Percentiles rank a stretch among this genome's conserved stretches.
These are phyloP conservation scores for Papilio xuthus DNA, from an alignment of 1,140 invertebrate genomes.

Conservation along the genomic window DNA sequence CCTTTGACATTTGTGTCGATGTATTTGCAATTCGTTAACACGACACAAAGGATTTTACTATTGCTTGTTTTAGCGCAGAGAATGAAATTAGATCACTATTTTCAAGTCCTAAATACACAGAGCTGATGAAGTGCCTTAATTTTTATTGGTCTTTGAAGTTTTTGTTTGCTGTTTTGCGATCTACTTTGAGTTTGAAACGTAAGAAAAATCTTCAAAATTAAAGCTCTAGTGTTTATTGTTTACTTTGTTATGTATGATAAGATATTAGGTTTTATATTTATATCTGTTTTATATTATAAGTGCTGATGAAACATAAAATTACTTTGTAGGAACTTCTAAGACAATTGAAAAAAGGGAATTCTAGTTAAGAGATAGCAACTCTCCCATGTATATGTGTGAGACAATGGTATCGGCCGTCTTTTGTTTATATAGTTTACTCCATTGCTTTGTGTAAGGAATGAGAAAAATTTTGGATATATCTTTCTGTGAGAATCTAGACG, in stretches of 20 bases:
- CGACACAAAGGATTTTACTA: slow-evolving; percentile 4
- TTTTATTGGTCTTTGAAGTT: neutral
- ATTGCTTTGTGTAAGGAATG: neutral
- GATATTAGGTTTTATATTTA: too few species aligned
- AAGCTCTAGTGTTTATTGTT: too few species aligned
- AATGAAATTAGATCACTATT: slow-evolving; percentile 8
- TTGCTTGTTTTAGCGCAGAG: slow-evolving; percentile 4
- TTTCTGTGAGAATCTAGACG: neutral
- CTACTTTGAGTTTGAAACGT: too few species aligned
- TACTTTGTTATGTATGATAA: too few species aligned
- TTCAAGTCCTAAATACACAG: neutral
- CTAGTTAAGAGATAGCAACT: neutral
- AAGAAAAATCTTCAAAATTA: too few species aligned
- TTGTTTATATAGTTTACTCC: slow-evolving; percentile 6
- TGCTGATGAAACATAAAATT: neutral
- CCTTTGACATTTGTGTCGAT: slow-evolving; percentile 18
- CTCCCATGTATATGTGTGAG: neutral
- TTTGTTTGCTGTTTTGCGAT: too few species aligned
- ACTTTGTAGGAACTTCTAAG: neutral
- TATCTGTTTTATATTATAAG: neutral
- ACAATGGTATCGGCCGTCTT: neutral
- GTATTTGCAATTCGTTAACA: slow-evolving; percentile 20
- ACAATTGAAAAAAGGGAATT: slow-evolving; percentile 24
- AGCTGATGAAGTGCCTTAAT: neutral
- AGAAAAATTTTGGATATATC: neutral